Evolutionary conservation across 2,113 vertebrate species (phyloP).

Genomic region (Callaeas wilsoni): DNA sequence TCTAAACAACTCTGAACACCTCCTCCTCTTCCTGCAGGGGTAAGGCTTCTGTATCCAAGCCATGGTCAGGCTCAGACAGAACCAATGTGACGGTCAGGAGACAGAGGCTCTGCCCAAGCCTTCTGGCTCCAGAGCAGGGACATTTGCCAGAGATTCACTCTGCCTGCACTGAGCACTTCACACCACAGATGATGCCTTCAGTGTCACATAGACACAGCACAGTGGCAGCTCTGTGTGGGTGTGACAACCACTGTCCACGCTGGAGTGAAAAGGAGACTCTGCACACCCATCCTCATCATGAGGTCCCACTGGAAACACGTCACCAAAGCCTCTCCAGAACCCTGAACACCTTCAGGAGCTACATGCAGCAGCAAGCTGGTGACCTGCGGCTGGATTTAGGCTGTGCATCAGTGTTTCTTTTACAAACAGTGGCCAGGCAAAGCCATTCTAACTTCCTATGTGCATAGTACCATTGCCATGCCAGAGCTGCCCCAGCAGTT

Average conservation of each 20-base stretch:
- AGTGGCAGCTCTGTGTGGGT: background rate
- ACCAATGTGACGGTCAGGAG: background rate
- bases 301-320: accelerated
- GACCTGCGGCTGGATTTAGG: background rate
- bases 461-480: background rate
- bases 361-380: background rate
- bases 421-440: background rate
- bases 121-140: background rate
- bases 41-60: background rate
- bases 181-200: background rate
- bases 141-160: background rate
- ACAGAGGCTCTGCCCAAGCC: background rate
- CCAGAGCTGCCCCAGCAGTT: background rate
- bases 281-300: accelerated
- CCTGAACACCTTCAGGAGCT: background rate
- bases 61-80: background rate
- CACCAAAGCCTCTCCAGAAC: background rate
- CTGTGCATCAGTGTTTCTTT: background rate
- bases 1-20: background rate
- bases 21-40: background rate
- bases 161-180: background rate
- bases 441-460: background rate
- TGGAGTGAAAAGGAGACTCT: background rate
- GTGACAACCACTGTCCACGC: accelerated
- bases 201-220: background rate